Evolutionary conservation across 2,797 vertebrate species (phyloP).

Genomic region (Philypnodon macrostomus): DNA sequence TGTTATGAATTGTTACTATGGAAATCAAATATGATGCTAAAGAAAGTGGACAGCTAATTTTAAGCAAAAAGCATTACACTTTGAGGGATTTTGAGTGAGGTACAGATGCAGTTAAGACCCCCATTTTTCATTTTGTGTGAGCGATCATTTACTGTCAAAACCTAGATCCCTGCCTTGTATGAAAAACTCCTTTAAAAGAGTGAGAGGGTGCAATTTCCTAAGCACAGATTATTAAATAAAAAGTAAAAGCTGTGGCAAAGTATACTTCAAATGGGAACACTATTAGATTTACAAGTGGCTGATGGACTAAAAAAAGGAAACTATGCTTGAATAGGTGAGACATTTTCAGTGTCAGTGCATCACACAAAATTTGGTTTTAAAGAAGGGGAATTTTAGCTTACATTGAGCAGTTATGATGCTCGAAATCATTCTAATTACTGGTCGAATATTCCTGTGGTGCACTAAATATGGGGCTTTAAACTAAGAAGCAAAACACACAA

Average conservation of each 20-base stretch:
- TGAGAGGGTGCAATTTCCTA: constrained; percentile 4
- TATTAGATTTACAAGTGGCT: constrained; percentile 11
- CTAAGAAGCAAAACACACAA: constrained; percentile 8
- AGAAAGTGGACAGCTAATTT: not conserved
- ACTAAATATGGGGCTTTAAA: constrained; percentile 5
- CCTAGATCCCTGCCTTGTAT: not conserved
- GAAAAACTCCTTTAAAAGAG: constrained; percentile 8
- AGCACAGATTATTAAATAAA: constrained; percentile 6
- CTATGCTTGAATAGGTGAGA: not conserved
- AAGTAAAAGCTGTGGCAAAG: constrained; percentile 9
- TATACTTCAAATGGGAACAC: constrained; percentile 9
- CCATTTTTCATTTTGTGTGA: not conserved
- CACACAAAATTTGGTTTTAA: not conserved
- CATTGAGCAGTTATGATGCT: not conserved
- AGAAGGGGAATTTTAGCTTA: not conserved
- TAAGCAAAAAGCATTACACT: not conserved
- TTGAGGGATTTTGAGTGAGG: not conserved
- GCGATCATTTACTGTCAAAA: constrained; percentile 8
- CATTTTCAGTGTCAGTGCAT: not conserved
- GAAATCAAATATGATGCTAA: not conserved
- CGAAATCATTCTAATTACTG: constrained; percentile 4
- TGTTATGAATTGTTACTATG: no score
- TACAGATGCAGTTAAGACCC: not conserved
- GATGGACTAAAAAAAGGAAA: constrained; percentile 3
- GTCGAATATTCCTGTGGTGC: constrained; percentile 4